Base-by-base conservation (phyloP, 2,113 vertebrate species). In the Nansenia antarctica region DNA sequence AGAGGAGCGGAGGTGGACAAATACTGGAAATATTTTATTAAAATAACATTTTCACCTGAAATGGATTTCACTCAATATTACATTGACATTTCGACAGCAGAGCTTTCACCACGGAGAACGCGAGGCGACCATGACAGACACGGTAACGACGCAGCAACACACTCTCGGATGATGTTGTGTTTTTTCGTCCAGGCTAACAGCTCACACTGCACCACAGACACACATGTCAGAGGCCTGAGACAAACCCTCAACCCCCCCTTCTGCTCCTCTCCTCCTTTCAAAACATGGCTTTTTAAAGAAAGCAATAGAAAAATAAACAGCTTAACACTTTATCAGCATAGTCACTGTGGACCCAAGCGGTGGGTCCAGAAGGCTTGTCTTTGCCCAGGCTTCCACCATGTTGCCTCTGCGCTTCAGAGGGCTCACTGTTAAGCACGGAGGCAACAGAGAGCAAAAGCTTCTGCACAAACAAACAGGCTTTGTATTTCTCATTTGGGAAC, bases 31-130 rank as follows among this genome's bases (percentile, higher is more conserved):
- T 94, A 92, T 94, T 96, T 99, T 96, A 98, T 96, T 96, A 98
- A 98, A 98, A 97, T 96, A 96, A 87, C 88, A 90, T 95, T 91
- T 93, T 92, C 92, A 94, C 85, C 87, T 91, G 90, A 94, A 93
- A 93, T 88, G 87, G 88, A 87, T 34, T 60, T n/a, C n/a, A n/a
- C n/a, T n/a, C n/a, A n/a, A 60, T 24, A 60, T 32, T 34, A 34
- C 92, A 90, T 93, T 92, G 89, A 81, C 67, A 72, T 76, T 78
- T 42, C 72, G 69, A 77, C 53, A 75, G 65, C 60, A 58, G 74
- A 90, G 85, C 27, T 74, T 75, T 82, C 79, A 79, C 82, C 81
- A 78, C 78, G 69, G 12, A 53, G 61, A 83, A 78, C 70, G 74
- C 32, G 5, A 65, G 11, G n/a, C 73, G 70, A 53, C 31, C 58